Evolutionary conservation across 2,888 invertebrate species (phyloP), one percentile per base, ranked within the genome.

Genomic region (Corythucha ciliata): DNA sequence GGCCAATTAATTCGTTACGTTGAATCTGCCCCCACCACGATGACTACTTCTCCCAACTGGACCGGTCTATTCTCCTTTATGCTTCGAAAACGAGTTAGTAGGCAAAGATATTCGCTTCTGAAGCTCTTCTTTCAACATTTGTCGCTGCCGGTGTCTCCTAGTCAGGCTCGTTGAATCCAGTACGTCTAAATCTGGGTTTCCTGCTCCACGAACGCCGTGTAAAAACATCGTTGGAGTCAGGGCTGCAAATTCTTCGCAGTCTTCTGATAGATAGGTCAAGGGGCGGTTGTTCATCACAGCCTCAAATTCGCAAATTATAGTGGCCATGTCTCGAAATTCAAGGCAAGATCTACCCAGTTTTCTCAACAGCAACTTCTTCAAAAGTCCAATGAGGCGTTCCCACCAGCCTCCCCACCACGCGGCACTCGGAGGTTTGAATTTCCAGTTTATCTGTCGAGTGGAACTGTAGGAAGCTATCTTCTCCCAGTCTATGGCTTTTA

Each of bases 401-500:
- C 66, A 67, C 69, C 70, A 71, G 2, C 51, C 44, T n/a, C 42
- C 51, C 45, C 51, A 45, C 54, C 50, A 51, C 12, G 39, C 29
- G 1, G 46, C 24, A 18, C 24, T 34, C 16, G 50, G 50, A 6
- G 67, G 50, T 44, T 65, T 70, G 54, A 69, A 69, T 5, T 56
- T 54, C 66, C 61, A 65, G 46, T 52, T 59, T 55, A 57, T 59
- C 48, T 39, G 55, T 14, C 58, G 41, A 1, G 58, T 48, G 1
- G 57, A 20, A 18, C 57, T 56, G 18, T 56, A 51, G 10, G 53
- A 27, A 12, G 21, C 18, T n/a, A 65, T 59, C 4, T 41, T 42
- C 67, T 69, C 71, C 57, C 72, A 72, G 54, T 74, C 72, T 1
- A 74, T 69, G 62, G 72, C 70, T 55, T 70, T 69, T 58, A 73